Evolutionary conservation across 2,888 invertebrate genomes (phyloP), one percentile per base, ranked within the genome.

Genomic region (Lithophane socia): DNA sequence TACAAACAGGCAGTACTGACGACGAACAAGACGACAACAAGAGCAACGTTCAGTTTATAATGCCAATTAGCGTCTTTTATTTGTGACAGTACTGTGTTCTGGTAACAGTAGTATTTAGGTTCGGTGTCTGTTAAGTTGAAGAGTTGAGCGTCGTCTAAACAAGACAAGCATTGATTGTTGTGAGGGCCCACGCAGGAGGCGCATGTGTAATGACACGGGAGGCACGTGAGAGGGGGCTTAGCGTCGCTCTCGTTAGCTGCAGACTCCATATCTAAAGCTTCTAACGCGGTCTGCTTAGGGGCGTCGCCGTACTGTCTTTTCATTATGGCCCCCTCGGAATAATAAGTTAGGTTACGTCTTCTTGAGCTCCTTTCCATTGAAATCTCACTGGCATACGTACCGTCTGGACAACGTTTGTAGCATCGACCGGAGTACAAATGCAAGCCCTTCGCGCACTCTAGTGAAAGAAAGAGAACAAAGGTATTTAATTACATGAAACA

Each of bases 171-270:
- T 89, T 98, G 97, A 89, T 97, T 97, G 93, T 98, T 97, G 86
- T 97, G 97, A 12, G 98, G 97, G 16, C 98, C 98, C 12, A 94
- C 93, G 90, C 98, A 98, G 16, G 97, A 96, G 77, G 97, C 97
- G 92, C 98, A 98, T n/a, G 97, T 97, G 92, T 98, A 98, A 94
- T 98, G 98, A 91, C 98, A 98, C 52, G 96, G 94, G 3, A 97
- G 93, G 90, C 98, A 98, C 72, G 96, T 94, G 52, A 93, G 92
- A 12, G 95, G 96, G 56, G 91, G 86, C 88, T 92, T 92, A 68
- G 83, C 63, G 63, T 12, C 71, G 49, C 90, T 89, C 70, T 86
- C 85, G 60, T 92, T 91, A 70, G 84, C 87, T n/a, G 81, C 71
- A 37, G 92, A 87, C 86, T 94, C 94, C 93, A 96, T 94, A 84